Evolutionary conservation across 2,888 invertebrate genomes (phyloP), one percentile per base, ranked within the genome.

Genomic region (Conchocele bisecta): DNA sequence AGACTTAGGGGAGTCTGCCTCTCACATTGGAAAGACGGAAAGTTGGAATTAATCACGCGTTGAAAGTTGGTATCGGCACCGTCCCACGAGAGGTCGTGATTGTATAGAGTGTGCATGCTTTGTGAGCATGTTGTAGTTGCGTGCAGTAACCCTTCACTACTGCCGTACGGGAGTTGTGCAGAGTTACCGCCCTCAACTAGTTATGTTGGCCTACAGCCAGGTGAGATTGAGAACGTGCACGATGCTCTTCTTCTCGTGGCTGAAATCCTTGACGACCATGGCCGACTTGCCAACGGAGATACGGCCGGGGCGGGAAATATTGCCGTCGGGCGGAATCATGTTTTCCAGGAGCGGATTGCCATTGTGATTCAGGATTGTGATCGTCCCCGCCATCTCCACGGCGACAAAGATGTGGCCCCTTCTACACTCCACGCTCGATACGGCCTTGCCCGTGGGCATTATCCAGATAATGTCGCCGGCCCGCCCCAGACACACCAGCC

Each of bases 401-500:
- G 71, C 70, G 17, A 67, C 67, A 24, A 68, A 77, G 3, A 77
- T 46, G 41, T 74, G 46, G 1, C 74, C 65, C n/a, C 67, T 66
- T 31, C 60, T 67, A 33, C 64, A 59, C 35, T 74, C 74, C 11
- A 77, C 57, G 41, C 77, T 77, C 37, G 35, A 51, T 13, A 71
- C 77, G 7, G 50, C 46, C 26, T 54, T 54, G n/a, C 44, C 51
- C 20, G 71, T 70, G 9, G 48, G 46, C 29, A 53, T 39, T 1
- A 67, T 64, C 77, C 77, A 77, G 29, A 77, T 74, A 54, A 77
- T 71, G 51, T 77, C 77, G n/a, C 77, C 77, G 26, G 67, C 68
- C 15, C 74, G 59, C 24, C 61, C 72, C 29, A 77, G 26, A 58
- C 74, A 74, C 37, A 71, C 68, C 50, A 77, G 48, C 33, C 68